Conservation (phyloP, 2,888 invertebrate genomes). For the Rutpela maculata region DNA sequence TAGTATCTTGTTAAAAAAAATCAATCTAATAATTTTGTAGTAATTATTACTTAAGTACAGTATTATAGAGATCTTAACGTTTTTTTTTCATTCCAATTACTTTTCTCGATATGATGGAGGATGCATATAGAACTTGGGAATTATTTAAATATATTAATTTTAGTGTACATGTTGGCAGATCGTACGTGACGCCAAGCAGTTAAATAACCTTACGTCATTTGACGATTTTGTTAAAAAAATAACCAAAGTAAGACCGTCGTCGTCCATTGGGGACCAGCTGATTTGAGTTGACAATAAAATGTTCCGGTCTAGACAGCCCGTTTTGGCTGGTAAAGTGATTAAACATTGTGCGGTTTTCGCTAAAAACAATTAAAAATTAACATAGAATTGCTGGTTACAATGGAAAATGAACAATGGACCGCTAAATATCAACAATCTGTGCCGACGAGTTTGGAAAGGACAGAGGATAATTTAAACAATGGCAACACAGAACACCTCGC, state of each 20-base stretch:
- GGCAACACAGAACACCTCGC: constrained; percentile 64
- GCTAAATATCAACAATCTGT: constrained; percentile 69
- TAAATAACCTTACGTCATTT: constrained; percentile 50
- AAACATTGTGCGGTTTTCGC: constrained; percentile 62
- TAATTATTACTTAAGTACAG: neutral
- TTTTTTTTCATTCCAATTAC: neutral
- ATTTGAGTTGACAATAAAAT: constrained; percentile 73
- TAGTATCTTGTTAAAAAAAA: constrained; percentile 15
- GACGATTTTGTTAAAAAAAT: constrained; percentile 44
- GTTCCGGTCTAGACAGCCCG: constrained; percentile 68
- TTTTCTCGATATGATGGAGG: neutral
- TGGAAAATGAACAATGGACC: constrained; percentile 71
- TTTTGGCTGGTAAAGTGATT: constrained; percentile 67
- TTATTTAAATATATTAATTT: constrained; percentile 19
- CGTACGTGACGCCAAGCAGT: constrained; percentile 43
- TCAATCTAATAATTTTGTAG: constrained; percentile 23
- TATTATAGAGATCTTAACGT: neutral
- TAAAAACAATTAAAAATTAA: constrained; percentile 60
- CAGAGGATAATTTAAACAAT: constrained; percentile 68
- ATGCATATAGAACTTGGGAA: neutral
- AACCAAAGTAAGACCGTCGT: constrained; percentile 52
- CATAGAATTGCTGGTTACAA: constrained; percentile 60
- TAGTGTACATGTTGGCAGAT: constrained; percentile 32
- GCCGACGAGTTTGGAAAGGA: constrained; percentile 66
- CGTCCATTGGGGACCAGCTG: constrained; percentile 73